These are phyloP conservation scores for Arctopsyche grandis DNA, from an alignment of 1,140 invertebrate species.

Conservation along the genomic window DNA sequence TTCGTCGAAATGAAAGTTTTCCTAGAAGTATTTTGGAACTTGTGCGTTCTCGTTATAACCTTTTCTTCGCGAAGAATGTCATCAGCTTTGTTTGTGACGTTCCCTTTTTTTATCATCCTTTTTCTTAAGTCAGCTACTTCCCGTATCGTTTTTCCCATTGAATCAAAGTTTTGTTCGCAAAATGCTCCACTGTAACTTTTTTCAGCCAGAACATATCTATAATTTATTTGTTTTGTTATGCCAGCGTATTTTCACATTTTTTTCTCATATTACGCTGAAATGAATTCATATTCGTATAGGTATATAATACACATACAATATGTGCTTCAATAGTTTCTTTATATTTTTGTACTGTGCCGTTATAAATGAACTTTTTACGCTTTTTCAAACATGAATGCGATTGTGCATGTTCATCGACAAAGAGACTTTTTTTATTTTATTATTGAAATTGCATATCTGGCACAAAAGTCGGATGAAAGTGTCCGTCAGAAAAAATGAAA, in stretches of 20 bases:
- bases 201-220: constrained; percentile 6
- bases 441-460: too few species aligned
- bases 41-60: constrained; percentile 15
- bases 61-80: constrained; percentile 14
- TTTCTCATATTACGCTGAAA: too few species aligned
- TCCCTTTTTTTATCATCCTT: constrained; percentile 1
- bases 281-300: too few species aligned
- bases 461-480: too few species aligned
- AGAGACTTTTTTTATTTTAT: background rate
- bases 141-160: constrained; percentile 1
- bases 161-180: background rate
- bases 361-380: too few species aligned
- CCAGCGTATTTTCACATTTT: too few species aligned
- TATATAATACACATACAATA: too few species aligned
- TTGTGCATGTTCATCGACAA: background rate
- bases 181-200: background rate
- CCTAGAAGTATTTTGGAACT: background rate
- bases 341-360: too few species aligned
- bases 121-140: constrained; percentile 12
- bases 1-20: background rate
- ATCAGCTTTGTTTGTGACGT: constrained; percentile 18
- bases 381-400: too few species aligned
- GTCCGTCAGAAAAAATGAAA: too few species aligned
- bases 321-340: too few species aligned
- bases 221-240: background rate